A percentile compares a stretch with the other conserved stretches of the same genome.
Evolutionary conservation across 2,113 vertebrate genomes (phyloP).

Genomic region (Paraplagusia blochii): DNA sequence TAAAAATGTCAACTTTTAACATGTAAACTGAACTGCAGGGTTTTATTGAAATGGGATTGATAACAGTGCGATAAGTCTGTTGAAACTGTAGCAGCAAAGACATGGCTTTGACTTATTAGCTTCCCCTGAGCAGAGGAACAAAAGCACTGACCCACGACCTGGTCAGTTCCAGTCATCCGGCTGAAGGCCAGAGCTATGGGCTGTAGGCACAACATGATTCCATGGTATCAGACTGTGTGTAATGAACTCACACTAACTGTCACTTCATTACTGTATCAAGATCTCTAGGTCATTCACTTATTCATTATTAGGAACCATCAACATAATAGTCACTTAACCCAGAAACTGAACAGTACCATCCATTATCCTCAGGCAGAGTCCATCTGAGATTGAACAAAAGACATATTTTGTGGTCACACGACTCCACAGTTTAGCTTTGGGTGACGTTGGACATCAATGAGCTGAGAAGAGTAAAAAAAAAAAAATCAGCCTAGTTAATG

Average conservation of each 20-base stretch:
- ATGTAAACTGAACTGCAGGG: slow-evolving; percentile 55
- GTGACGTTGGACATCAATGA: too few species aligned
- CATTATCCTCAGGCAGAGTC: too few species aligned
- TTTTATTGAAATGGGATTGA: slow-evolving; percentile 60
- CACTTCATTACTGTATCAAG: slow-evolving; percentile 46
- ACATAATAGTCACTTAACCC: too few species aligned
- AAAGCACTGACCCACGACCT: slow-evolving; percentile 57
- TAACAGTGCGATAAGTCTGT: slow-evolving; percentile 66
- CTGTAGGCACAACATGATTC: slow-evolving; percentile 2
- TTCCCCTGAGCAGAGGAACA: slow-evolving; percentile 37
- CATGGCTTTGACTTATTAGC: slow-evolving; percentile 63
- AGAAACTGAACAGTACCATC: too few species aligned
- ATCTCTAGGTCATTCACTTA: slow-evolving; percentile 13
- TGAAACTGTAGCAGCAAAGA: slow-evolving; percentile 37
- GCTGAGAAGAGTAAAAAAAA: too few species aligned
- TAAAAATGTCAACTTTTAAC: slow-evolving; percentile 63
- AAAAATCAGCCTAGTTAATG: too few species aligned
- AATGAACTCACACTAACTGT: slow-evolving; percentile 32
- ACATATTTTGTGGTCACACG: too few species aligned
- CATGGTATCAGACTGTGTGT: slow-evolving; percentile 12
- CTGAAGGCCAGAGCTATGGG: slow-evolving; percentile 50
- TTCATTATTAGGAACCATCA: too few species aligned
- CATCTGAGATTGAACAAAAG: too few species aligned
- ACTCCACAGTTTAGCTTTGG: too few species aligned
- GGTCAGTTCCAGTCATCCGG: slow-evolving; percentile 54